Evolutionary conservation across 2,888 invertebrate species (phyloP), one percentile per base, ranked within the genome.

Genomic region (Liposcelis brunnea): DNA sequence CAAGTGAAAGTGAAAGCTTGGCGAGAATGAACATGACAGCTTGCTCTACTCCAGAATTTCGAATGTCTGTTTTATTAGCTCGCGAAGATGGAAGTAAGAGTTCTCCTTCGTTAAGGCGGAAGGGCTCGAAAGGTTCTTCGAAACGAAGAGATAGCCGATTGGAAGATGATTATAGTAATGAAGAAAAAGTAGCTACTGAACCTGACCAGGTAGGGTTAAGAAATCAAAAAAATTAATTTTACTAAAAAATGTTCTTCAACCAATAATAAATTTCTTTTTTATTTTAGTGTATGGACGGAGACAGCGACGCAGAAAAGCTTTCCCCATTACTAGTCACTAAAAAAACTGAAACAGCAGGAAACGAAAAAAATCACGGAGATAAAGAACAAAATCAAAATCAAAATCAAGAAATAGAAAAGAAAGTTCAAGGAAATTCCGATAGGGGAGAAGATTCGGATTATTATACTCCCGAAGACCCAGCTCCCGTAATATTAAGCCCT

Each of bases 271-370:
- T 26, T 26, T 26, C 26, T 26, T 11, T 32, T 34, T 40, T 35
- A 5, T 36, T 49, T 45, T 59, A 69, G 56, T 70, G 67, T 32
- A 65, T 69, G 37, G 83, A 80, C 56, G 80, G 80, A 52, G 84
- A 85, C 58, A 85, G 85, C 58, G 85, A 86, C 61, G 78, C 79
- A 42, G 86, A 86, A 63, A 77, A 85, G 53, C 62, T 84, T 45
- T 85, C 85, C 14, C 86, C 86, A 14, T 63, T 86, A 31, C 66
- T 86, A 16, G 40, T 40, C 18, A 21, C 21, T n/a, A 40, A 40
- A 21, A 40, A 40, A 40, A 6, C 6, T 7, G 40, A 40, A 4
- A 7, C 40, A n/a, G 57, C 59, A 2, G 26, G 5, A 26, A 8
- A 8, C 5, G 26, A 26, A 8, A 4, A 26, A 26, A 26, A 26